phyloP scores from a whole-genome alignment of 2,797 vertebrate genomes.

The Vipera ursinii region DNA sequence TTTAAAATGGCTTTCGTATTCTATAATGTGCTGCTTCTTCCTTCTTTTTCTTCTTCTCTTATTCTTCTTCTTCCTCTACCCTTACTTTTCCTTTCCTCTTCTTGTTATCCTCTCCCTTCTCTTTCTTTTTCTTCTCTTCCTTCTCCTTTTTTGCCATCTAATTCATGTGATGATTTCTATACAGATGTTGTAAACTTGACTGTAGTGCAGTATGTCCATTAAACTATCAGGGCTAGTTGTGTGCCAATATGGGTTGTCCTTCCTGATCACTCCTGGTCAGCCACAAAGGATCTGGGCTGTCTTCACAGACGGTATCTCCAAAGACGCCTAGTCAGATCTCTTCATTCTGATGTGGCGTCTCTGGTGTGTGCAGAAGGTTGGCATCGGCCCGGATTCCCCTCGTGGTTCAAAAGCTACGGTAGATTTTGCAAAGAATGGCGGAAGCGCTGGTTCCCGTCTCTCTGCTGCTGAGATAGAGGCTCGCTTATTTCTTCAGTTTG shows the following conservation, averaged over 20 bases:
- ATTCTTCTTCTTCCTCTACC: background rate
- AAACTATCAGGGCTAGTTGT: slow-evolving; percentile 76
- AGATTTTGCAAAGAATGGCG: background rate
- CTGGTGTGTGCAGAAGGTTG: background rate
- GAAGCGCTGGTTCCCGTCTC: background rate
- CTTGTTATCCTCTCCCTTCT: background rate
- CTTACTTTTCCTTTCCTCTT: background rate
- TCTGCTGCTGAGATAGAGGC: background rate
- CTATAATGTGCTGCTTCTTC: slow-evolving; percentile 62
- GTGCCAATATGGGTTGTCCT: slow-evolving; percentile 40
- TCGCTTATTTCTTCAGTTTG: background rate
- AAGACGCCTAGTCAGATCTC: background rate
- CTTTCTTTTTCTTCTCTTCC: background rate
- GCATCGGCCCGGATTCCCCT: background rate
- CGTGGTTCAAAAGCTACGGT: background rate
- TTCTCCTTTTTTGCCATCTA: slow-evolving; percentile 36
- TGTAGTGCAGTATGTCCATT: slow-evolving; percentile 82
- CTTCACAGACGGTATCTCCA: background rate
- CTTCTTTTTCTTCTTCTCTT: background rate
- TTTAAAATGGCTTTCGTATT: slow-evolving; percentile 72
- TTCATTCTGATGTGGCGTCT: background rate
- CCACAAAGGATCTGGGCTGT: too few relatives aligned
- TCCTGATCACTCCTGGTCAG: background rate
- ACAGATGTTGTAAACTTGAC: slow-evolving; percentile 76
- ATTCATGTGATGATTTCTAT: slow-evolving; percentile 70